A percentile compares a stretch with the other conserved stretches of the same genome.
Conservation (phyloP, 2,888 invertebrate species). For the Tiphia femorata region DNA sequence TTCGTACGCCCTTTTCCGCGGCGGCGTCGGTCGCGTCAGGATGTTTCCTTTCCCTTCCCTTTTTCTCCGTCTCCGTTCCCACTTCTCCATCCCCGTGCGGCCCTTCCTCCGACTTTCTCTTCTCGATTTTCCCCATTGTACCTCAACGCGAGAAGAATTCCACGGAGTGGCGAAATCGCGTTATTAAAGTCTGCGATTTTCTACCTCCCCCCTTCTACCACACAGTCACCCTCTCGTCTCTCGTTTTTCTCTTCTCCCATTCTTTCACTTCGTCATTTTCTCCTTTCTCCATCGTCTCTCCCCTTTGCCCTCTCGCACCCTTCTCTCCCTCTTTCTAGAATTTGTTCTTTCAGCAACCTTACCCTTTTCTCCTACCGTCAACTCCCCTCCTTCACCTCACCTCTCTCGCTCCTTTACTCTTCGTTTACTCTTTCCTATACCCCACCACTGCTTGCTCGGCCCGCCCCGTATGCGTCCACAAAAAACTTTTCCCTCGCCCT, state of each 20-base stretch:
- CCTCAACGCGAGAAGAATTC: slow-evolving; percentile 50
- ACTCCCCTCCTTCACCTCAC: neutral
- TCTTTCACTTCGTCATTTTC: neutral
- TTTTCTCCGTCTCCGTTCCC: neutral
- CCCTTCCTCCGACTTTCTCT: no score
- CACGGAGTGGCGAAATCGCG: slow-evolving; percentile 35
- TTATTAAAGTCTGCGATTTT: slow-evolving; percentile 51
- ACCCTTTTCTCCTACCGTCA: neutral
- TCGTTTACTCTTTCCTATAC: neutral
- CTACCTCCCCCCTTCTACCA: slow-evolving; percentile 19
- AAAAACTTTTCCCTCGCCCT: slow-evolving; percentile 30
- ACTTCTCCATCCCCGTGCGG: no score
- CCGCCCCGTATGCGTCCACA: slow-evolving; percentile 25
- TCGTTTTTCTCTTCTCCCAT: neutral
- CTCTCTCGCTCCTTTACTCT: neutral
- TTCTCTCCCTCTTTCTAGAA: neutral
- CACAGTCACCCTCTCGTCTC: neutral
- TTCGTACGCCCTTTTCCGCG: slow-evolving; percentile 37
- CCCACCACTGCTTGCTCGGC: neutral
- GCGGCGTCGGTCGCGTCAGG: slow-evolving; percentile 19
- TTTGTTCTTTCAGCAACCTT: neutral
- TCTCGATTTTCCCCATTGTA: slow-evolving; percentile 48
- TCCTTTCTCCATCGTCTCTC: neutral
- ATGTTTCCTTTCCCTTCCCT: slow-evolving; percentile 1
- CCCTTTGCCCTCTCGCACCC: neutral